These are phyloP conservation scores for Pristionchus exspectatus DNA, from an alignment of 2,888 invertebrate species.

Conservation along the genomic window DNA sequence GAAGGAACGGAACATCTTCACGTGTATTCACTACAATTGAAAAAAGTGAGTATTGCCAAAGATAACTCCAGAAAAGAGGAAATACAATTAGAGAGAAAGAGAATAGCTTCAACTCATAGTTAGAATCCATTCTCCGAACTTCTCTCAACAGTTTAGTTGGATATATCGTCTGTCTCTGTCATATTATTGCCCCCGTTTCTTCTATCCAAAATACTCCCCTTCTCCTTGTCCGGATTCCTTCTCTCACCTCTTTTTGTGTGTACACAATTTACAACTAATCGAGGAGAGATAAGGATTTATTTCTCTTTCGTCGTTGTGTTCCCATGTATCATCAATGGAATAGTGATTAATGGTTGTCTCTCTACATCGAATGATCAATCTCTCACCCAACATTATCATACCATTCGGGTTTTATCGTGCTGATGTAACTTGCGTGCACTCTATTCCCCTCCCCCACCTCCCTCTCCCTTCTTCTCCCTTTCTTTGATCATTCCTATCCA, in stretches of 20 bases:
- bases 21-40: not conserved
- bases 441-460: not conserved
- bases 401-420: conserved; percentile 7
- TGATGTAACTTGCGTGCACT: conserved; percentile 14
- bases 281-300: not conserved
- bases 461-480: not conserved
- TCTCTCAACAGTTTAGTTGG: not conserved
- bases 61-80: not conserved
- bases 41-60: not conserved
- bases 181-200: not conserved
- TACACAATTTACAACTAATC: not conserved
- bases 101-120: not conserved
- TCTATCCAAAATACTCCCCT: not conserved
- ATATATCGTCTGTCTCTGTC: not conserved
- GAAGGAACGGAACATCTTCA: not conserved
- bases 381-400: conserved; percentile 1
- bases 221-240: not conserved
- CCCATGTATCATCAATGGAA: not conserved
- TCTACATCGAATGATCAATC: conserved; percentile 27
- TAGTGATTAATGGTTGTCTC: not conserved
- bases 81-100: not conserved
- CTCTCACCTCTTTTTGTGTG: not conserved
- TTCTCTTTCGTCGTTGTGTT: not conserved
- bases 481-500: not conserved
- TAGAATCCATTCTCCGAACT: not conserved